phyloP scores from a whole-genome alignment of 2,888 invertebrate genomes.

The Orchesellides sinensis region DNA sequence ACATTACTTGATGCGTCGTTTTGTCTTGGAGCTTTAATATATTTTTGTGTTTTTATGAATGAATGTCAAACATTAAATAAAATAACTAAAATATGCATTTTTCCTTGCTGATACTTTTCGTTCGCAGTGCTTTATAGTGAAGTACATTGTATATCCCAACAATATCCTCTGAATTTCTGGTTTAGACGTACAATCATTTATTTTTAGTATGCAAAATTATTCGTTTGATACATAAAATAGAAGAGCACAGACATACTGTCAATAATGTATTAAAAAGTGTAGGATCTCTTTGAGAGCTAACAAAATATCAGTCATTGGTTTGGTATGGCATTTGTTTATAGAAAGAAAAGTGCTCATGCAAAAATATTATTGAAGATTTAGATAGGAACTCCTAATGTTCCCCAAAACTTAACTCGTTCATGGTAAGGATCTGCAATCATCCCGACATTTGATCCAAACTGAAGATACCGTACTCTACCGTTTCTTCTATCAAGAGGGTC shows the following conservation, averaged over 20 bases:
- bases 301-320: not conserved
- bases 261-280: not conserved
- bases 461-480: constrained; percentile 40
- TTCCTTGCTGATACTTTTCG: not conserved
- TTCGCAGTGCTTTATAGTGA: not conserved
- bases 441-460: constrained; percentile 31
- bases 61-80: not conserved
- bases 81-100: not conserved
- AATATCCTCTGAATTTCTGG: too few relatives aligned
- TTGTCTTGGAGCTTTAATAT: constrained; percentile 2
- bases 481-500: not conserved
- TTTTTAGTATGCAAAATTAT: not conserved
- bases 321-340: not conserved
- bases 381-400: constrained; percentile 45
- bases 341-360: too few relatives aligned
- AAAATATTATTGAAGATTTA: too few relatives aligned
- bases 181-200: not conserved
- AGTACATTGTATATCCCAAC: not conserved
- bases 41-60: constrained; percentile 33
- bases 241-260: not conserved
- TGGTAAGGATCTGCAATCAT: constrained; percentile 65
- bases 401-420: constrained; percentile 64
- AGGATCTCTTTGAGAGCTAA: too few relatives aligned
- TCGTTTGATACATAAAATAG: too few relatives aligned
- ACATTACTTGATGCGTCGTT: not conserved